Percentiles rank a stretch among this genome's conserved stretches.
phyloP scores from a whole-genome alignment of 1,140 invertebrate species.

The Harpegnathos saltator region DNA sequence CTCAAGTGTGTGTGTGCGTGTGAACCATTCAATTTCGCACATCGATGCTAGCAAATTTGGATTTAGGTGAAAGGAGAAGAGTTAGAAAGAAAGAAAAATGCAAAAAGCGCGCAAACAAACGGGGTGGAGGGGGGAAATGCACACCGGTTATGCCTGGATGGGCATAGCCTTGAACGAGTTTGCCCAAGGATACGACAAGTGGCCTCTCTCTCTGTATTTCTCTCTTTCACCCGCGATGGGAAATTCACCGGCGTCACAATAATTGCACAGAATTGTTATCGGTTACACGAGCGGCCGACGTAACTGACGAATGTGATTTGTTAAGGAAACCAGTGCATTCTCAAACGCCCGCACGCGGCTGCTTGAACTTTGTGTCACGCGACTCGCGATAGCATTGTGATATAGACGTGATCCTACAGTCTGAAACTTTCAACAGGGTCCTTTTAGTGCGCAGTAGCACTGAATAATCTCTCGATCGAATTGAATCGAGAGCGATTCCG shows the following conservation, averaged over 20 bases:
- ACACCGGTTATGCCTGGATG: conserved; percentile 11
- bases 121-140: too few species aligned
- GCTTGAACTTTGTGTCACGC: conserved; percentile 42
- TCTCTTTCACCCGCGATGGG: background rate
- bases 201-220: conserved; percentile 18
- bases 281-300: conserved; percentile 1
- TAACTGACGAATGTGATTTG: background rate
- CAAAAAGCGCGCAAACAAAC: background rate
- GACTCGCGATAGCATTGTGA: background rate
- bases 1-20: too few species aligned
- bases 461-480: too few species aligned
- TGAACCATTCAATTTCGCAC: too few species aligned
- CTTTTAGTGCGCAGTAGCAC: too few species aligned
- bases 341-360: background rate
- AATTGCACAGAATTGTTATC: background rate
- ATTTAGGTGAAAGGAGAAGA: background rate
- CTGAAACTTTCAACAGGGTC: too few species aligned
- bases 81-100: background rate
- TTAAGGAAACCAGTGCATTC: background rate
- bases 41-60: too few species aligned
- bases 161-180: conserved; percentile 46
- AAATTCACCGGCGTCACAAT: conserved; percentile 6
- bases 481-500: too few species aligned
- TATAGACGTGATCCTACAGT: background rate
- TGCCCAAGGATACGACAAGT: conserved; percentile 39